phyloP scores from a whole-genome alignment of 1,140 invertebrate genomes.

The Schlechtendalia chinensis region DNA sequence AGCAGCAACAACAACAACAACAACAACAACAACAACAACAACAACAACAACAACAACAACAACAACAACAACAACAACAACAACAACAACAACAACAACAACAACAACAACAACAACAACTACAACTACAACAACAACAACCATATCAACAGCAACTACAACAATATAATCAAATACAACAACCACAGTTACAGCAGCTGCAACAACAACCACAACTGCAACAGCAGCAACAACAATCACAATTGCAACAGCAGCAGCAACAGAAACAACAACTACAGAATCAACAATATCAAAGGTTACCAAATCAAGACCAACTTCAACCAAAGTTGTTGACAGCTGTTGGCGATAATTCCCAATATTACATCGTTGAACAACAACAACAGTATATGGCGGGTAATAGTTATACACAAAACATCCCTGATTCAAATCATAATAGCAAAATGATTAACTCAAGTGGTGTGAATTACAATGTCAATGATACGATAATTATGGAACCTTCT shows the following conservation, averaged over 20 bases:
- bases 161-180: no score
- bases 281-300: conserved; percentile 46
- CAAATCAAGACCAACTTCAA: conserved; percentile 14
- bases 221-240: conserved; percentile 12
- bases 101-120: conserved; percentile 20
- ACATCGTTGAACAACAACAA: neutral
- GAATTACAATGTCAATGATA: no score
- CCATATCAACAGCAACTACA: conserved; percentile 8
- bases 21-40: conserved; percentile 38
- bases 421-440: no score
- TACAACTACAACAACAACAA: conserved; percentile 34
- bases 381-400: neutral
- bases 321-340: neutral
- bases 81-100: conserved; percentile 4
- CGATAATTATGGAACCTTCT: conserved; percentile 46
- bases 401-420: no score
- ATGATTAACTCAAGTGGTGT: no score
- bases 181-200: conserved; percentile 7
- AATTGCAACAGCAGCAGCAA: conserved; percentile 26
- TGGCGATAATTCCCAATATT: neutral
- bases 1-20: conserved; percentile 6
- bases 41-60: conserved; percentile 20
- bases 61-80: conserved; percentile 35
- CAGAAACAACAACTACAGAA: neutral
- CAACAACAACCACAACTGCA: no score